Conservation (phyloP, 2,797 vertebrate species). For the Semotilus atromaculatus region DNA sequence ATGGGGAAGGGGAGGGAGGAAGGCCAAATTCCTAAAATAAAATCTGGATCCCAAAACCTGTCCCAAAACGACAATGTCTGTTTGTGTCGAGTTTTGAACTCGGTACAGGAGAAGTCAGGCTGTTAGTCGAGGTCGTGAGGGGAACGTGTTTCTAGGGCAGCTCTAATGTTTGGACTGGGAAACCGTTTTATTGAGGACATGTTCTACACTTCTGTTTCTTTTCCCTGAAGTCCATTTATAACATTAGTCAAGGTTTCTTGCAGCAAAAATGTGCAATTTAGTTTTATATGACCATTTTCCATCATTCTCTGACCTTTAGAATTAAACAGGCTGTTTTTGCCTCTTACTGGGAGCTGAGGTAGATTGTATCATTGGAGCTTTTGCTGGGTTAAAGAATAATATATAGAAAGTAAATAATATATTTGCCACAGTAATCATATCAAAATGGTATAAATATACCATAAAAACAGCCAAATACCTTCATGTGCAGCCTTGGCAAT, state of each 20-base stretch:
- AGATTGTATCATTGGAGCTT: not conserved
- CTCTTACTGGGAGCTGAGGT: not conserved
- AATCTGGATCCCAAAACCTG: slow-evolving; percentile 32
- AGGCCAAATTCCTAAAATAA: slow-evolving; percentile 22
- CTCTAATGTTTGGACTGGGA: slow-evolving; percentile 9
- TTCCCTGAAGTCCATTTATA: not conserved
- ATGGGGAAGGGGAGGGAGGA: slow-evolving; percentile 11
- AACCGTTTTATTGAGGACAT: slow-evolving; percentile 13
- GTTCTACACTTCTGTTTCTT: not conserved
- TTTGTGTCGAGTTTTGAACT: not conserved
- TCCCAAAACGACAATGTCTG: too few species aligned
- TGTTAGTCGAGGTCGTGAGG: slow-evolving; percentile 1
- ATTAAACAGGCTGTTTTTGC: not conserved
- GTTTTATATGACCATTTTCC: not conserved
- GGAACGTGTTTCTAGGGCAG: not conserved
- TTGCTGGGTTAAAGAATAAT: not conserved
- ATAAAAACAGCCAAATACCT: slow-evolving; percentile 72
- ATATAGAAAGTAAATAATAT: not conserved
- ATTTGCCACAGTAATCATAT: not conserved
- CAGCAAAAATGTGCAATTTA: not conserved
- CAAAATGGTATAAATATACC: not conserved
- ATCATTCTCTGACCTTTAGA: slow-evolving; percentile 9
- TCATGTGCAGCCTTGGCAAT: slow-evolving; percentile 89
- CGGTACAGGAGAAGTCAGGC: not conserved
- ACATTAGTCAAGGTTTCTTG: slow-evolving; percentile 1